Evolutionary conservation across 1,140 invertebrate genomes (phyloP).

Genomic region (Nylanderia fulva): DNA sequence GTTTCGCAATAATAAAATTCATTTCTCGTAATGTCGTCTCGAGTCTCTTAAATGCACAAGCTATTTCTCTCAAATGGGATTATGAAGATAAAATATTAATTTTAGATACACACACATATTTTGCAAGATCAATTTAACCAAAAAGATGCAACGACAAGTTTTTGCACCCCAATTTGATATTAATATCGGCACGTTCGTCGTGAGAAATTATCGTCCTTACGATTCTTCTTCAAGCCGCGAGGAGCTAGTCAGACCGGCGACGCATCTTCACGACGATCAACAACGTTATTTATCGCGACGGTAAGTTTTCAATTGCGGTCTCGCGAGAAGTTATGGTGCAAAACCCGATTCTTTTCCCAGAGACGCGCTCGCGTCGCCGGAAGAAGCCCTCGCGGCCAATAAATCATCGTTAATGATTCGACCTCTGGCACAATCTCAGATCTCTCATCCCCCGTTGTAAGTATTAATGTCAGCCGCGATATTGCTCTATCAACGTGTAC

Average conservation of each 20-base stretch:
- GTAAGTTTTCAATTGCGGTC: constrained; percentile 57
- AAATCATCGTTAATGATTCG: constrained; percentile 64
- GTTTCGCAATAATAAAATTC: background rate
- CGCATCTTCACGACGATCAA: constrained; percentile 43
- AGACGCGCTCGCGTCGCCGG: constrained; percentile 51
- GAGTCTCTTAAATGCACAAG: background rate
- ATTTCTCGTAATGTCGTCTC: background rate
- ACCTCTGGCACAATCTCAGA: constrained; percentile 59
- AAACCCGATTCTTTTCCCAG: constrained; percentile 46
- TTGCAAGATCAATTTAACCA: background rate
- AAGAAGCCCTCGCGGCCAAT: constrained; percentile 56
- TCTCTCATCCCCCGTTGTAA: constrained; percentile 60
- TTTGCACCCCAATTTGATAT: background rate
- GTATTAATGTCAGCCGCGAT: constrained; percentile 63
- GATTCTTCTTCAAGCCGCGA: constrained; percentile 13
- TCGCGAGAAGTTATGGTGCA: constrained; percentile 55
- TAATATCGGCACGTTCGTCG: constrained; percentile 8
- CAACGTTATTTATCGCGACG: constrained; percentile 59
- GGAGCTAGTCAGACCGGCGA: background rate
- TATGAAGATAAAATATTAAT: background rate
- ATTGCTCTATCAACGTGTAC: constrained; percentile 61
- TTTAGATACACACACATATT: too few relatives aligned
- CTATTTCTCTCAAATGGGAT: background rate
- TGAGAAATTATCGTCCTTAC: constrained; percentile 26
- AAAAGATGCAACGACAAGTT: background rate